Evolutionary conservation across 2,113 vertebrate species (phyloP).

Genomic region (Saimiri boliviensis): DNA sequence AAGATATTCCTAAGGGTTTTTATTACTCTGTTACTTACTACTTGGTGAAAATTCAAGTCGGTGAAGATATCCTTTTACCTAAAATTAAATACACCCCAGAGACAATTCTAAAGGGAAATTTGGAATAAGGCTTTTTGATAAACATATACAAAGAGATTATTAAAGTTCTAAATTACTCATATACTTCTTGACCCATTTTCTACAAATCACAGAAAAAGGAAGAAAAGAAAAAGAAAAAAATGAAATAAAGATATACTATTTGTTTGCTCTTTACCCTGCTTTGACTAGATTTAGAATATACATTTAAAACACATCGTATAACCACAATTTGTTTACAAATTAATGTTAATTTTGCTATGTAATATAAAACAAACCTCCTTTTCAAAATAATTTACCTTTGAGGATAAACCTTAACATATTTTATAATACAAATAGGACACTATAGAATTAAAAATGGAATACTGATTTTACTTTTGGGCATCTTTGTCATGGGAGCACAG

Average conservation of each 20-base stretch:
- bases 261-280: background rate
- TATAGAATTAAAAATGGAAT: background rate
- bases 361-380: background rate
- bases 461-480: background rate
- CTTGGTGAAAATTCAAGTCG: background rate
- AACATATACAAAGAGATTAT: background rate
- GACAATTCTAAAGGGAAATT: background rate
- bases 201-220: background rate
- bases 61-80: background rate
- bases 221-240: background rate
- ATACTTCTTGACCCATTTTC: background rate
- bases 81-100: background rate
- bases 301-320: background rate
- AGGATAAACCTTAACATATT: background rate
- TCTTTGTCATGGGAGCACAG: background rate
- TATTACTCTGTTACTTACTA: background rate
- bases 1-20: background rate
- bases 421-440: background rate
- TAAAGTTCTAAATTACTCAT: background rate
- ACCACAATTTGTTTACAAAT: background rate
- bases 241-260: background rate
- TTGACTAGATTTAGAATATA: background rate
- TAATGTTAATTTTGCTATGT: background rate
- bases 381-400: background rate
- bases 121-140: background rate